A percentile compares a stretch with the other conserved stretches of the same genome.
Conservation (phyloP, 2,797 vertebrate species). For the Euphonia xanthogaster region DNA sequence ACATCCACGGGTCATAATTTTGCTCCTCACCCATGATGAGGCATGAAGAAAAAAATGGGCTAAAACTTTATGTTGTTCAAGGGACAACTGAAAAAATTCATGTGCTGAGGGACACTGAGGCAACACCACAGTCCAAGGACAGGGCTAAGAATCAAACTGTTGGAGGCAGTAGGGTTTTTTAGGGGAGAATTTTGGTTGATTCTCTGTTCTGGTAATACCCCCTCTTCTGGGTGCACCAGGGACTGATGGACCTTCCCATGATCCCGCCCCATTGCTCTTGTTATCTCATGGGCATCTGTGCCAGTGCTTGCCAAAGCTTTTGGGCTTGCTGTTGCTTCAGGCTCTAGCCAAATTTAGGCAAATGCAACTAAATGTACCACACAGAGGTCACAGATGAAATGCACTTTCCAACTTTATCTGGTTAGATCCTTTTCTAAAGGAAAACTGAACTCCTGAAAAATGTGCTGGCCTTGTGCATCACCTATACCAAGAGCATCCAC, state of each 20-base stretch:
- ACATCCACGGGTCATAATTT: background rate
- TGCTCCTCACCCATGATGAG: background rate
- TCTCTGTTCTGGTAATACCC: background rate
- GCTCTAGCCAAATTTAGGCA: background rate
- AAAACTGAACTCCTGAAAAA: background rate
- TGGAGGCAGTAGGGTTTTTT: rapidly evolving
- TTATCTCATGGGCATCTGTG: background rate
- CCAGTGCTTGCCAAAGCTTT: background rate
- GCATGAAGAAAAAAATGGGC: background rate
- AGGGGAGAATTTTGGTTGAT: background rate
- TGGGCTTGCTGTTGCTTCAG: background rate
- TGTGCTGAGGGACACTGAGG: background rate
- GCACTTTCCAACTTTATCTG: background rate
- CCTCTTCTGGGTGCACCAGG: rapidly evolving
- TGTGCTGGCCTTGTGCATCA: rapidly evolving
- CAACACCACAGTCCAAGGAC: background rate
- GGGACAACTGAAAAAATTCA: background rate
- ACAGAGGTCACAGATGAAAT: background rate
- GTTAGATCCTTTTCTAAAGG: background rate
- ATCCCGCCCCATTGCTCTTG: background rate
- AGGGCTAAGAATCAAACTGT: background rate
- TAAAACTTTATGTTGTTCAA: background rate
- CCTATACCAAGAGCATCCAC: background rate
- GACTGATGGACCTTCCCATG: rapidly evolving
- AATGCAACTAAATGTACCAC: background rate